phyloP scores from a whole-genome alignment of 2,888 invertebrate species.

The Electrophaes corylata region DNA sequence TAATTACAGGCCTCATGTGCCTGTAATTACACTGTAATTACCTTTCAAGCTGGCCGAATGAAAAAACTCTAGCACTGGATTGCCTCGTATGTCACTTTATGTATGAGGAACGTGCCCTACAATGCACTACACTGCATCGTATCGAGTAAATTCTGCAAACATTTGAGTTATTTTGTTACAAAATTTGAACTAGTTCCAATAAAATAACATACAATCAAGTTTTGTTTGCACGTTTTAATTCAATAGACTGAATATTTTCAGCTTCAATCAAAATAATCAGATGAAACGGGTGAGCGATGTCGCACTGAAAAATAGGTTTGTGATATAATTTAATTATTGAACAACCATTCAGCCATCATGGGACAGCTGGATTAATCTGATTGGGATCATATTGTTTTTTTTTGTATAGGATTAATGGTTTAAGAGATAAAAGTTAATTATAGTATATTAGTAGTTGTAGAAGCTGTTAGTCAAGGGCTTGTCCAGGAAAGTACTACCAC shows the following conservation, averaged over 20 bases:
- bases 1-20: too few relatives aligned
- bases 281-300: constrained; percentile 54
- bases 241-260: constrained; percentile 42
- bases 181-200: constrained; percentile 8
- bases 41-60: too few relatives aligned
- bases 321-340: constrained; percentile 70
- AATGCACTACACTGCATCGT: too few relatives aligned
- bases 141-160: too few relatives aligned
- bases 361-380: constrained; percentile 55
- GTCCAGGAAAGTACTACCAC: too few relatives aligned
- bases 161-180: too few relatives aligned
- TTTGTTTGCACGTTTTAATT: constrained; percentile 29
- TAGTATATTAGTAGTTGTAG: too few relatives aligned
- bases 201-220: constrained; percentile 18
- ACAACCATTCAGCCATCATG: constrained; percentile 60
- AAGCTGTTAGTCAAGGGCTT: too few relatives aligned
- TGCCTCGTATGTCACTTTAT: too few relatives aligned
- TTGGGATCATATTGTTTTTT: constrained; percentile 42
- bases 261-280: constrained; percentile 65
- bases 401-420: background rate
- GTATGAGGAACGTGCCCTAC: too few relatives aligned
- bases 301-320: constrained; percentile 65
- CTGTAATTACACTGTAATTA: too few relatives aligned
- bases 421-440: background rate
- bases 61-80: too few relatives aligned